Percentiles rank a stretch among this genome's conserved stretches.
Evolutionary conservation across 2,888 invertebrate species (phyloP).

Genomic region (Megaustenia siamemsis): DNA sequence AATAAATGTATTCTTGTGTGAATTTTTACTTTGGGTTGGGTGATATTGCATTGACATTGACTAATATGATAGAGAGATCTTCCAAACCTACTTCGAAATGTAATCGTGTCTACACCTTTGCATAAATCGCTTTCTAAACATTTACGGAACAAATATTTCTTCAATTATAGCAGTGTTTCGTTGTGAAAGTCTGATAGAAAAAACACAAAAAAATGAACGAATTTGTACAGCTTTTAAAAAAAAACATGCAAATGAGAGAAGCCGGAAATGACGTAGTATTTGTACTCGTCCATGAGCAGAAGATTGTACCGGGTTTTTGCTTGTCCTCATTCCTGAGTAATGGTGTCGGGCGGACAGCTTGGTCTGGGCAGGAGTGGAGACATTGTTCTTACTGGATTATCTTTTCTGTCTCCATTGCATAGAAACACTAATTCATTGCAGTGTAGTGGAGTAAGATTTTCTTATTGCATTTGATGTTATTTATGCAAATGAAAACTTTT

Average conservation of each 20-base stretch:
- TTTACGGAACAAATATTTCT: no score
- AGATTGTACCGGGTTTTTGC: slow-evolving; percentile 12
- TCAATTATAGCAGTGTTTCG: no score
- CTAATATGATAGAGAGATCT: no score
- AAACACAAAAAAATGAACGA: no score
- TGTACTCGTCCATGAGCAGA: neutral
- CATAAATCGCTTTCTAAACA: no score
- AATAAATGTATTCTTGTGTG: no score
- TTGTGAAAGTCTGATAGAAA: no score
- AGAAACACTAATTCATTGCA: slow-evolving; percentile 10
- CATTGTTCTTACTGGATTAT: slow-evolving; percentile 10
- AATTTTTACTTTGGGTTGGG: no score
- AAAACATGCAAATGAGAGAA: neutral
- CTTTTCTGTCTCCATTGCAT: slow-evolving; percentile 20
- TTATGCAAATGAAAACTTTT: neutral
- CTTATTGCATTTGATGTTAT: neutral
- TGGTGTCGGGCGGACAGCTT: slow-evolving; percentile 5
- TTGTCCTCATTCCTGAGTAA: slow-evolving; percentile 1
- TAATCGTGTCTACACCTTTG: no score
- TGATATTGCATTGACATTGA: no score
- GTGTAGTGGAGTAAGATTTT: slow-evolving; percentile 22
- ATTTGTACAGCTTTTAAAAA: no score
- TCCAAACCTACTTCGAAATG: no score
- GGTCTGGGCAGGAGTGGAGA: slow-evolving; percentile 7
- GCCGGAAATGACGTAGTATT: slow-evolving; percentile 35